phyloP scores from a whole-genome alignment of 2,888 invertebrate genomes.

The Eupithecia centaureata region DNA sequence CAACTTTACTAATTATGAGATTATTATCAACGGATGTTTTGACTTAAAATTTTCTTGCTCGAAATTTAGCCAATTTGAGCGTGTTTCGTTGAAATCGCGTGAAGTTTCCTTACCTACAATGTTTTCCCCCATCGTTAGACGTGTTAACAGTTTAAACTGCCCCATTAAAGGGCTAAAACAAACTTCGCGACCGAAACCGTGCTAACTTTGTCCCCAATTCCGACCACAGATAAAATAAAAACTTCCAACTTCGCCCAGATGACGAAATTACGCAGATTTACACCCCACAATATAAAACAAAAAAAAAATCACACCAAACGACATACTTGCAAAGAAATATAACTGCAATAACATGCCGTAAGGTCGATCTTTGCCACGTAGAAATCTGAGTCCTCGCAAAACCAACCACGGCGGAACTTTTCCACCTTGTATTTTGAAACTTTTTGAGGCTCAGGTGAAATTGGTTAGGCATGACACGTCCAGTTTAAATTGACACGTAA shows the following conservation, averaged over 20 bases:
- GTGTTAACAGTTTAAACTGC: conserved; percentile 11
- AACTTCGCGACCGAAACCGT: conserved; percentile 19
- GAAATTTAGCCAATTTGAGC: not conserved
- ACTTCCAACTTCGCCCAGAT: conserved; percentile 28
- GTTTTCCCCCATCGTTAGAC: conserved; percentile 6
- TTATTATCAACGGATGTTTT: not conserved
- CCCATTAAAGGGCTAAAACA: conserved; percentile 9
- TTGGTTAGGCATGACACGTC: conserved; percentile 40
- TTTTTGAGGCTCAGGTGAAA: conserved; percentile 37
- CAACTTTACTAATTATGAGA: not conserved
- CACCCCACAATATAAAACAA: conserved; percentile 42
- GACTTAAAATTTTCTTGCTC: not conserved
- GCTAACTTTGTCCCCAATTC: conserved; percentile 18
- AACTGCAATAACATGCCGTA: conserved; percentile 62
- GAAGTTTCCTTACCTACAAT: not conserved
- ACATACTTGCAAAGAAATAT: conserved; percentile 64
- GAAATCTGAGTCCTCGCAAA: conserved; percentile 34
- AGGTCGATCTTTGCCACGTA: conserved; percentile 54
- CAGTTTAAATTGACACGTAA: conserved; percentile 46
- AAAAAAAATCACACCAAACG: conserved; percentile 52
- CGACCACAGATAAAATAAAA: conserved; percentile 32
- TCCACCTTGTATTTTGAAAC: conserved; percentile 14
- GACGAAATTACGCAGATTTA: conserved; percentile 37
- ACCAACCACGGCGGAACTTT: conserved; percentile 39
- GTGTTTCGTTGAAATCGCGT: not conserved